These are phyloP conservation scores for Sinonovacula constricta DNA, from an alignment of 1,140 invertebrate genomes.

Conservation along the genomic window DNA sequence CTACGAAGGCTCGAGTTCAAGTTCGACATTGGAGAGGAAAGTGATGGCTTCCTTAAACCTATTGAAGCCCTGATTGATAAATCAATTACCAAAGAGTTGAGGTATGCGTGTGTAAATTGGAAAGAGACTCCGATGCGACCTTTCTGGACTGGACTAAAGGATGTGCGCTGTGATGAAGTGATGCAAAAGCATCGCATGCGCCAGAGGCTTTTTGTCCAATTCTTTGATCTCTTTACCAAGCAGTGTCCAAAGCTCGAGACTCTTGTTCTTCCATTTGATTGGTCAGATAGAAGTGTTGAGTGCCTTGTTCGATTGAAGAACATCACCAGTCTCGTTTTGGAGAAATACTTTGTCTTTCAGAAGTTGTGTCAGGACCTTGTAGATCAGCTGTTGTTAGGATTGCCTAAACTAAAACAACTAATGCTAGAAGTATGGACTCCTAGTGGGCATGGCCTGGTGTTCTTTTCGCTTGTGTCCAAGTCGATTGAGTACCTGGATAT, in stretches of 20 bases:
- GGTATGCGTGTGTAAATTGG: slow-evolving; percentile 73
- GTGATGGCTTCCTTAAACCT: slow-evolving; percentile 65
- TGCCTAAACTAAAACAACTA: slow-evolving; percentile 62
- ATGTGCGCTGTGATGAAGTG: slow-evolving; percentile 57
- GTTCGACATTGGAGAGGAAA: slow-evolving; percentile 72
- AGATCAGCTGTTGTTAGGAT: slow-evolving; percentile 58
- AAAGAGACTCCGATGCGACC: slow-evolving; percentile 74
- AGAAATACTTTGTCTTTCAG: slow-evolving; percentile 75
- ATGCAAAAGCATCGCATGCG: slow-evolving; percentile 65
- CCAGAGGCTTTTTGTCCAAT: slow-evolving; percentile 69
- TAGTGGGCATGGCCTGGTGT: slow-evolving; percentile 63
- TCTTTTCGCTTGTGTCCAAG: slow-evolving; percentile 62
- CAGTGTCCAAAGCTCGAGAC: slow-evolving; percentile 66
- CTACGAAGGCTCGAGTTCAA: slow-evolving; percentile 71
- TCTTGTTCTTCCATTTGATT: slow-evolving; percentile 76
- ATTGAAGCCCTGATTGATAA: slow-evolving; percentile 63
- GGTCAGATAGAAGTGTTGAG: slow-evolving; percentile 69
- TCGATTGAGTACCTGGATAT: slow-evolving; percentile 72
- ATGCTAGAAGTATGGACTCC: slow-evolving; percentile 75
- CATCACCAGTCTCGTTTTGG: slow-evolving; percentile 70
- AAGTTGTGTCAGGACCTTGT: slow-evolving; percentile 63
- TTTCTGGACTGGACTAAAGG: slow-evolving; percentile 63
- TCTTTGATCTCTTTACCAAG: slow-evolving; percentile 71
- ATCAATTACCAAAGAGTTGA: slow-evolving; percentile 57
- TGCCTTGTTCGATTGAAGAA: slow-evolving; percentile 66